Evolutionary conservation across 2,888 invertebrate genomes (phyloP), one percentile per base, ranked within the genome.

Genomic region (Brachynemurus nebulosus): DNA sequence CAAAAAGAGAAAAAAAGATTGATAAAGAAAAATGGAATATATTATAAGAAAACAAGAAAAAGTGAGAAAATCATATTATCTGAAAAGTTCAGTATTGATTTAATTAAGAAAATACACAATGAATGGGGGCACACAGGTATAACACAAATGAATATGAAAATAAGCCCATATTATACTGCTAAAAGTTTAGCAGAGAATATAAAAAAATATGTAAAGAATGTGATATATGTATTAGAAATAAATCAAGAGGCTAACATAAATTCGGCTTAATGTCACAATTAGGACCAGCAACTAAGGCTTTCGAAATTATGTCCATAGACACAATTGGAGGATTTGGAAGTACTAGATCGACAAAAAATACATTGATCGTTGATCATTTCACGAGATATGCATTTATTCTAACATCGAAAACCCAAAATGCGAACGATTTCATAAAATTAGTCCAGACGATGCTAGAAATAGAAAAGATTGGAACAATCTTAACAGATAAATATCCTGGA

Each of bases 301-400:
- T n/a, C n/a, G n/a, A n/a, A n/a, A n/a, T n/a, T n/a, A n/a, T n/a
- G n/a, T n/a, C n/a, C 12, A 35, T 35, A 2, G 35, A 35, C 6
- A 35, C 35, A 14, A 12, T 35, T 35, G 35, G 35, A 35, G 35
- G 35, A 4, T 35, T 35, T 17, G 35, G 35, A 3, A 17, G 35
- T 4, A 11, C 16, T 2, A 35, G 17, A 35, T 35, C 8, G 16
- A 35, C 35, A 8, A 35, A 35, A 8, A 3, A 14, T n/a, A 4
- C 12, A 4, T 2, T 35, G 17, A 9, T 35, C 9, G 14, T 35
- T 9, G 3, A 35, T 35, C 35, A 35, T 17, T 35, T 35, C 35
- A 4, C 35, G 12, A 35, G 35, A 6, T 35, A 35, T 4, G 35
- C 14, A 35, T 35, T 4, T 35, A 35, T 35, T 4, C 16, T 35